Conservation (phyloP, 2,797 vertebrate genomes). For the Hafferia zeledoni region DNA sequence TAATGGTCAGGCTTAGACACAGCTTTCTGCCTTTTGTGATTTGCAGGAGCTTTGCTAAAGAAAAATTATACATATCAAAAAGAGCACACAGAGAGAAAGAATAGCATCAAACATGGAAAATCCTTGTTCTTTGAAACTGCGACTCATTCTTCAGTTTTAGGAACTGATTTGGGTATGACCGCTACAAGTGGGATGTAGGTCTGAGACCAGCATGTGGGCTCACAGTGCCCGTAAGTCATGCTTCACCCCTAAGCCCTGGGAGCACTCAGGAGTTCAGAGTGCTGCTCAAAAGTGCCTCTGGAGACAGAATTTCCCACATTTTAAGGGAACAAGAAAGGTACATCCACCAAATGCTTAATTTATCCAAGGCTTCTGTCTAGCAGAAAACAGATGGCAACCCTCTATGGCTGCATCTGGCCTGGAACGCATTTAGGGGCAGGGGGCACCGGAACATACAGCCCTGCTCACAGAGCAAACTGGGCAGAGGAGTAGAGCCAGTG, state of each 20-base stretch:
- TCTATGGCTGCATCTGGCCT: not conserved
- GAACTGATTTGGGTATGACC: not conserved
- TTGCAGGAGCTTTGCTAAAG: not conserved
- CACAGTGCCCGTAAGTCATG: not conserved
- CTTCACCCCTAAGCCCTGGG: not conserved
- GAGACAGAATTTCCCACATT: not conserved
- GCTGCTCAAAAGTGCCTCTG: not conserved
- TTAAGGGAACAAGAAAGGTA: not conserved
- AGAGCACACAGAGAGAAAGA: not conserved
- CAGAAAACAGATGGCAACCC: not conserved
- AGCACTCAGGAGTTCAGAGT: not conserved
- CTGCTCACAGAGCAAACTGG: not conserved
- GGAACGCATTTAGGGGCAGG: fast-evolving
- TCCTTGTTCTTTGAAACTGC: not conserved
- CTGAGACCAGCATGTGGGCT: not conserved
- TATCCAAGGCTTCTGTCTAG: not conserved
- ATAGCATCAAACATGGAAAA: not conserved
- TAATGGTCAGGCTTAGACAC: not conserved
- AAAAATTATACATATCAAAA: not conserved
- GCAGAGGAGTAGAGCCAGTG: not conserved
- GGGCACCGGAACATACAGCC: not conserved
- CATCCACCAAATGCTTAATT: not conserved
- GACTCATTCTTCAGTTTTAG: not conserved
- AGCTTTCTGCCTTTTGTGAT: constrained; percentile 14
- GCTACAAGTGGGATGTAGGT: not conserved